These are phyloP conservation scores for Iguana delicatissima DNA, from an alignment of 2,797 vertebrate genomes.

Conservation along the genomic window DNA sequence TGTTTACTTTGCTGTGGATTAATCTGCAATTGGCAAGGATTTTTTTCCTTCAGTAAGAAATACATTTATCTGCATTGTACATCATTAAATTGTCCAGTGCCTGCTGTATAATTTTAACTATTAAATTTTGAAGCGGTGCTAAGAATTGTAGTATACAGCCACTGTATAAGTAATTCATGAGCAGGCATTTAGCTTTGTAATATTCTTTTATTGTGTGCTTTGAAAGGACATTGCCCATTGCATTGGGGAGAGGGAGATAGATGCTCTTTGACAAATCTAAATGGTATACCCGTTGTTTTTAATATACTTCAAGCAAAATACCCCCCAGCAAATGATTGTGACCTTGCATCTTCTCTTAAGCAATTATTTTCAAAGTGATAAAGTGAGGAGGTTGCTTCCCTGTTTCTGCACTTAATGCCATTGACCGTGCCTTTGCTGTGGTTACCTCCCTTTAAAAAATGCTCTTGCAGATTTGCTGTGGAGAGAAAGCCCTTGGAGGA, in stretches of 20 bases:
- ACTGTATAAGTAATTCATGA: constrained; percentile 15
- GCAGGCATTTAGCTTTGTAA: constrained; percentile 25
- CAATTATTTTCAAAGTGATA: constrained; percentile 45
- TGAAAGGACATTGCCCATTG: constrained; percentile 11
- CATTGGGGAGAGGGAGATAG: fast-evolving
- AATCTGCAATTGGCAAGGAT: constrained; percentile 69
- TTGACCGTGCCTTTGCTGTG: constrained; percentile 30
- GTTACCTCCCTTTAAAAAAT: constrained; percentile 49
- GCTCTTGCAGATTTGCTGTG: constrained; percentile 47
- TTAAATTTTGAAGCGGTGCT: constrained; percentile 39
- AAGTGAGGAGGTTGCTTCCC: constrained; percentile 26
- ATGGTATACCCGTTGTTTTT: background rate
- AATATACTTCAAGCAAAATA: background rate
- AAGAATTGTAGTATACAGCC: constrained; percentile 4
- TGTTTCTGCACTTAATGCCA: constrained; percentile 26
- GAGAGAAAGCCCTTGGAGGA: constrained; percentile 50
- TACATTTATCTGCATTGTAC: constrained; percentile 33
- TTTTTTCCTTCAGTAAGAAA: constrained; percentile 36
- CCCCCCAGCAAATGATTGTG: constrained; percentile 7
- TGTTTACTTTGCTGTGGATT: constrained; percentile 67
- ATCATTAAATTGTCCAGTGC: constrained; percentile 46
- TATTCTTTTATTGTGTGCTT: background rate
- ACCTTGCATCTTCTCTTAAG: constrained; percentile 8
- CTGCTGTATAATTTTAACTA: constrained; percentile 43
- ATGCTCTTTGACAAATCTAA: constrained; percentile 33